These are phyloP conservation scores for Zoanthus sociatus DNA, from an alignment of 92 coral and sea anemone species.

Conservation along the genomic window DNA sequence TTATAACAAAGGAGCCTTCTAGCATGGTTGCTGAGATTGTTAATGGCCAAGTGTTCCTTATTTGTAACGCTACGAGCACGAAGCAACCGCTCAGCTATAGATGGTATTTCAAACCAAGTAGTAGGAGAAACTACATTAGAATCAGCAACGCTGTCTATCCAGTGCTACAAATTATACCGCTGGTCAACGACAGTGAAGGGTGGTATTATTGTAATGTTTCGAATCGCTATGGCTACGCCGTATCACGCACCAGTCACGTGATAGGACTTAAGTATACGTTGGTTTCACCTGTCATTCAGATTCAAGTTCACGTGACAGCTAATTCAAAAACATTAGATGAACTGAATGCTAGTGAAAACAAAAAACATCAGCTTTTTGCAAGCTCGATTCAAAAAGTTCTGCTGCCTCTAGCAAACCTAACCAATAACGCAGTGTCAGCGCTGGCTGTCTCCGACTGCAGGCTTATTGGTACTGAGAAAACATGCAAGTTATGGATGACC, in stretches of 20 bases:
- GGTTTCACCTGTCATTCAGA: constrained; percentile 58
- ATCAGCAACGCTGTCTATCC: constrained; percentile 61
- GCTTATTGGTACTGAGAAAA: not conserved
- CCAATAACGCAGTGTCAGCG: constrained; percentile 44
- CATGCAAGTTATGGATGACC: constrained; percentile 62
- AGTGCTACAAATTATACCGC: constrained; percentile 47
- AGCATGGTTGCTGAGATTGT: constrained; percentile 56
- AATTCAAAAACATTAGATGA: not conserved
- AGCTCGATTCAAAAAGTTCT: constrained; percentile 31
- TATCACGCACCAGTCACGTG: constrained; percentile 63
- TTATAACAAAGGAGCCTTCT: constrained; percentile 65
- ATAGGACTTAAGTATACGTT: constrained; percentile 62
- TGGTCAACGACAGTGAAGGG: constrained; percentile 55
- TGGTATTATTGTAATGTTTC: constrained; percentile 74
- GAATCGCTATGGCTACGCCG: constrained; percentile 67
- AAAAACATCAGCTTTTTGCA: not conserved
- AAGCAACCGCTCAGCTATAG: constrained; percentile 62
- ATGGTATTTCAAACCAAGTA: constrained; percentile 70
- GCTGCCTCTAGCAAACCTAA: constrained; percentile 48
- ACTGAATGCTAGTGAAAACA: not conserved
- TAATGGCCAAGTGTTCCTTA: constrained; percentile 55
- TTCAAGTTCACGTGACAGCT: constrained; percentile 17
- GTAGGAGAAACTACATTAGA: constrained; percentile 22
- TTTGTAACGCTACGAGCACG: constrained; percentile 59
- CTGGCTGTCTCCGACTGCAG: constrained; percentile 40